phyloP scores from a whole-genome alignment of 1,140 invertebrate genomes.

The Helicoverpa armigera region DNA sequence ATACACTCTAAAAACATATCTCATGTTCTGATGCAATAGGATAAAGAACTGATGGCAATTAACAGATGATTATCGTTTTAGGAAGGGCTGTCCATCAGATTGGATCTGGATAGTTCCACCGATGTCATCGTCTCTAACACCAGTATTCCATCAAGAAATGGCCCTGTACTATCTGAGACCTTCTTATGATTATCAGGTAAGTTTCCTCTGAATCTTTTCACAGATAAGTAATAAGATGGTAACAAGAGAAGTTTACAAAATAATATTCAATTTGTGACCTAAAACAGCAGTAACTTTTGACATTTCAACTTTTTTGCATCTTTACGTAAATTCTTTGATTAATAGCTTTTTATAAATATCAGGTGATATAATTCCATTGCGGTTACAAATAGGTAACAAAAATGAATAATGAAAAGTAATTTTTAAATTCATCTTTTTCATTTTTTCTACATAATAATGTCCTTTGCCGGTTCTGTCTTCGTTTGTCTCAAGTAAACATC shows the following conservation, averaged over 20 bases:
- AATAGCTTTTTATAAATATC: too few relatives aligned
- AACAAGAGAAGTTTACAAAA: too few relatives aligned
- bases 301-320: too few relatives aligned
- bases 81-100: constrained; percentile 97
- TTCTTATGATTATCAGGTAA: constrained; percentile 96
- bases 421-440: neutral
- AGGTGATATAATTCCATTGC: too few relatives aligned
- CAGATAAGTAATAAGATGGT: too few relatives aligned
- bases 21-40: too few relatives aligned
- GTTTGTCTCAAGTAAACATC: neutral
- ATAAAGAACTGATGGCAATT: neutral
- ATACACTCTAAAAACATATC: too few relatives aligned
- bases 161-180: constrained; percentile 96
- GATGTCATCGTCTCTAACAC: constrained; percentile 94
- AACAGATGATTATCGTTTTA: constrained; percentile 60
- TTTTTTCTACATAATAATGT: neutral
- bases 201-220: constrained; percentile 3
- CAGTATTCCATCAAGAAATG: constrained; percentile 99
- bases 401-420: neutral
- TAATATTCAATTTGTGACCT: too few relatives aligned
- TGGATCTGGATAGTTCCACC: constrained; percentile 99
- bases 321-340: too few relatives aligned
- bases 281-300: too few relatives aligned
- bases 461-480: neutral
- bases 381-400: too few relatives aligned